These are phyloP conservation scores for Pristiophorus japonicus DNA, from an alignment of 2,113 vertebrate species.

Conservation along the genomic window DNA sequence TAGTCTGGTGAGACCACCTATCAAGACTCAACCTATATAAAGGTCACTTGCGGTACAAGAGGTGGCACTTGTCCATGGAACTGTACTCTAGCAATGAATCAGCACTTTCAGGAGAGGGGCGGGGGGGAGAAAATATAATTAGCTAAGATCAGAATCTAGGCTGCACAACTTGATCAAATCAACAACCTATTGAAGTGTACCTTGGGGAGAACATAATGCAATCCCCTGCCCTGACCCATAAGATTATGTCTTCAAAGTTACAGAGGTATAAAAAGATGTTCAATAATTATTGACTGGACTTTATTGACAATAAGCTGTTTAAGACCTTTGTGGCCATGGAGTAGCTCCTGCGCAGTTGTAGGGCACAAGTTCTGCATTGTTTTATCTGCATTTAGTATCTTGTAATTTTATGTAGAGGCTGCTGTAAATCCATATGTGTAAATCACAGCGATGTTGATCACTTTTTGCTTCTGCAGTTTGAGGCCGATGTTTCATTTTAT, in stretches of 20 bases:
- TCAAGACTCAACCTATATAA: not conserved
- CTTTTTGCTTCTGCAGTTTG: not conserved
- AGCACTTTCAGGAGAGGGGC: not conserved
- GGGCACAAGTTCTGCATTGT: too few relatives aligned
- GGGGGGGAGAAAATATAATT: not conserved
- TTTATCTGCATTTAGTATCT: too few relatives aligned
- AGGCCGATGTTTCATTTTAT: too few relatives aligned
- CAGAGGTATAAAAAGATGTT: not conserved
- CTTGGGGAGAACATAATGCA: not conserved
- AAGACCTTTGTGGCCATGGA: not conserved
- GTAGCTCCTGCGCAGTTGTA: too few relatives aligned
- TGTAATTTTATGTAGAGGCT: too few relatives aligned
- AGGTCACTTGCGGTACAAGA: not conserved
- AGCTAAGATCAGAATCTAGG: not conserved
- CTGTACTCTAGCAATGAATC: not conserved
- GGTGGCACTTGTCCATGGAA: not conserved
- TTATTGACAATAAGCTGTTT: not conserved
- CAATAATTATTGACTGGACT: not conserved
- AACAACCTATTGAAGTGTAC: not conserved
- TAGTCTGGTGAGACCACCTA: not conserved
- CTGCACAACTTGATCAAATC: not conserved
- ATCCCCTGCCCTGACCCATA: not conserved
- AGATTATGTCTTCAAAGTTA: not conserved
- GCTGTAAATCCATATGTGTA: not conserved
- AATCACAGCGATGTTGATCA: not conserved